Base-by-base conservation (phyloP, 2,888 invertebrate species). In the Brenthis daphne region DNA sequence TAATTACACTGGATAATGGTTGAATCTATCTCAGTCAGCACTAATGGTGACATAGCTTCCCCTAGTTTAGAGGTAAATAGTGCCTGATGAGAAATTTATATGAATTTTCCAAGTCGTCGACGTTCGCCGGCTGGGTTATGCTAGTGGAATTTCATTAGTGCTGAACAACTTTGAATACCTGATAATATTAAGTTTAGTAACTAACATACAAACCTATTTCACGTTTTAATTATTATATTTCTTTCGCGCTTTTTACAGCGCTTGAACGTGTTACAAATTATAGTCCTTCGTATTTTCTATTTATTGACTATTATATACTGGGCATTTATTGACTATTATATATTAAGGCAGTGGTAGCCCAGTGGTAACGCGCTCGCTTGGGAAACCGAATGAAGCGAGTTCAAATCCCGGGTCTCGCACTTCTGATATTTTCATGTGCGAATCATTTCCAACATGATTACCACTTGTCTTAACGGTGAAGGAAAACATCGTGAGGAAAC, bases 91-190 rank as follows among this genome's bases (percentile, higher is more conserved):
- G 74, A 75, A 75, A 77, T 79, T 77, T 77, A 78, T 80, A 81
- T 83, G 79, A 77, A 77, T 76, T 77, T 77, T 77, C 74, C 71
- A 65, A 73, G 72, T 79, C 80, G 72, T 79, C 80, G 83, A 82
- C 81, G 81, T 79, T 74, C 74, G 76, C 79, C 76, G 77, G 75
- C 73, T 64, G 67, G 63, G 67, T 60, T 68, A 54, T 54, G 61
- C 55, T 68, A 67, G 56, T 61, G 73, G 71, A 75, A 76, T 76
- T 74, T 74, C 69, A 74, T 74, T 74, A 74, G 70, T 64, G 58
- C 53, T 56, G 54, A 61, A 65, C 56, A 57, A 63, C 50, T 67
- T 63, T 61, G 65, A 69, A 64, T 69, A 65, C 69, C 65, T 65
- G 63, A 33, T 24, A 56, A 57, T 65, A 67, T 61, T 48, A 51